Base-by-base conservation (phyloP, 1,140 invertebrate genomes). In the Dendroctonus ponderosae region DNA sequence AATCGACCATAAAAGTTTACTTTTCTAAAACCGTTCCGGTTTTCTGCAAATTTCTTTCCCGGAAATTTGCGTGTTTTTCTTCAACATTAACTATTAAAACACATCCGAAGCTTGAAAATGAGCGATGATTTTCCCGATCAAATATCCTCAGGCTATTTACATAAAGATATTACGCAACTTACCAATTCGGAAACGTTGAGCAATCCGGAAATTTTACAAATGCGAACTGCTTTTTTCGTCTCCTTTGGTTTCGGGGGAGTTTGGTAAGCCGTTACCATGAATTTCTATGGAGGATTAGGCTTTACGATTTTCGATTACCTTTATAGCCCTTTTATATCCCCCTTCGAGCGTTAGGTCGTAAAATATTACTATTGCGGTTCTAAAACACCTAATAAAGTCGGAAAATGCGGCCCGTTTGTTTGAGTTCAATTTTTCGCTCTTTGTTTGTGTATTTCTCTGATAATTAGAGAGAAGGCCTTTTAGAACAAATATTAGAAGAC, bases 221-320 rank as follows among this genome's bases (percentile, higher is more conserved):
- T 58, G 53, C 37, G 53, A 49, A 53, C 57, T 42, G 38, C 38
- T 67, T 61, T 59, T 61, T 62, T 43, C 26, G 37, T 37, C 46
- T 62, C 9, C 58, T 52, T 40, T 57, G 14, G 41, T 42, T 54
- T 14, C 9, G 43, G 58, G 46, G 26, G 3, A 3, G 12, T 44
- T 57, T 26, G 6, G 52, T 67, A 68, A 69, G 69, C 60, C 68
- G 52, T 44, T 62, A 56, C 70, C 73, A 71, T 74, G 73, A 72
- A 72, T 74, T 72, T 68, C 71, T 72, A 72, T 74, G 63, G 70
- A 63, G 66, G 73, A 74, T 74, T 74, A 71, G 68, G 73, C 68
- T 73, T 76, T 76, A 76, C 73, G 75, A 74, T 70, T 76, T 76
- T 76, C 75, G 75, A 76, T 76, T 76, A 76, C 75, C 75, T 76